Evolutionary conservation across 2,888 invertebrate species (phyloP).

Genomic region (Encarsia formosa): DNA sequence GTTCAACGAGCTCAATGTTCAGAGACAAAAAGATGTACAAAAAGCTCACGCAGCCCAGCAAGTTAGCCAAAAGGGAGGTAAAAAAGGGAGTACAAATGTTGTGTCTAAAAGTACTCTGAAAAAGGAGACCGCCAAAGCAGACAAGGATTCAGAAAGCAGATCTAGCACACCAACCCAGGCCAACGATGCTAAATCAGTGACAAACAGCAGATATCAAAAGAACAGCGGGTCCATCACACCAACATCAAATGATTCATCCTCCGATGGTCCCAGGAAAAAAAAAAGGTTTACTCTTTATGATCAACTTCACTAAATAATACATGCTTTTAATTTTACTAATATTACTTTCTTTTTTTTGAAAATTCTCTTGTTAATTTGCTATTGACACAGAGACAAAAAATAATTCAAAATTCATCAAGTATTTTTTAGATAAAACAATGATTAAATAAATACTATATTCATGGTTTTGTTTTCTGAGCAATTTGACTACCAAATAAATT

Average conservation of each 20-base stretch:
- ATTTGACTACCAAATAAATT: no score
- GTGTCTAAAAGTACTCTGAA: constrained; percentile 32
- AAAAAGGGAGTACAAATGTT: constrained; percentile 27
- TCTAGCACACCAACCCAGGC: constrained; percentile 61
- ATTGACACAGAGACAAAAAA: no score
- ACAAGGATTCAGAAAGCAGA: constrained; percentile 57
- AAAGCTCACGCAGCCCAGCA: constrained; percentile 74
- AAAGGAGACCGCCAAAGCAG: constrained; percentile 33
- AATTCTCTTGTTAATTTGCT: no score
- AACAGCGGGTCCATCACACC: constrained; percentile 39
- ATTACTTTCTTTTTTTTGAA: no score
- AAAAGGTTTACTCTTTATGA: no score
- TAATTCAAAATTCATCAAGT: no score
- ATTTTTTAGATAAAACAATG: no score
- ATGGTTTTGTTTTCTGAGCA: no score
- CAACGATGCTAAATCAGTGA: constrained; percentile 30
- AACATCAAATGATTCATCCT: constrained; percentile 42
- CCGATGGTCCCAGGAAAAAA: constrained; percentile 40
- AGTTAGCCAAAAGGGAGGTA: constrained; percentile 43
- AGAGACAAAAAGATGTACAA: constrained; percentile 81
- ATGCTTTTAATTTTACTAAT: no score
- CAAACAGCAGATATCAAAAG: constrained; percentile 31
- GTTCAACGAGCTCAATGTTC: constrained; percentile 83
- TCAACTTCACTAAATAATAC: no score
- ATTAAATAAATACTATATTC: no score